Evolutionary conservation across 1,140 invertebrate species (phyloP), one percentile per base, ranked within the genome.

Genomic region (Meloidogyne chitwoodi): DNA sequence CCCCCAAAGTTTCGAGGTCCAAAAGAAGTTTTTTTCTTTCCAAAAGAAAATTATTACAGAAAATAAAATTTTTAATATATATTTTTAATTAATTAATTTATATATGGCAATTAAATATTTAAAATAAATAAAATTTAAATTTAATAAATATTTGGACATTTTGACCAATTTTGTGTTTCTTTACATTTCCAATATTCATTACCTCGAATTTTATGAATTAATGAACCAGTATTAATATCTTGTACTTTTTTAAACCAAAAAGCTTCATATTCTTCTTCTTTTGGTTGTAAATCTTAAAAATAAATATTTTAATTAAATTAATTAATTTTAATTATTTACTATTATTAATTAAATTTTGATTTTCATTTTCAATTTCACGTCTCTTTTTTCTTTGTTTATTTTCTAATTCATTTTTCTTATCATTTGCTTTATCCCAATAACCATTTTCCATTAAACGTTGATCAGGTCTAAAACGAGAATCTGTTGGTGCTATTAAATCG

Each of bases 381-480:
- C 89, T 75, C 16, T 81, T 82, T 8, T 83, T 81, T 68, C 90
- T 90, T 89, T 99, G 96, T 88, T 98, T 97, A 85, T 99, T 95
- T 88, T 99, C 96, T 1, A 99, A 89, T 64, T 92, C 83, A 19
- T 89, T 87, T 89, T 99, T 99, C 93, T 75, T 92, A 19, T 90
- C 88, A 89, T 99, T 99, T 38, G 96, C 96, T 82, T 95, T 94
- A 83, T 99, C 94, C 95, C 96, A 99, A 22, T 90, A 85, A 10
- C 94, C 95, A 74, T 95, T 91, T 88, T 99, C 97, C 96, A 99
- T 99, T 63, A 97, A 90, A 65, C 95, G 91, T 89, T 98, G 95
- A 91, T 99, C 96, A 63, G 96, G 95, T 76, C 96, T 90, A 26
- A 91, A 88, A n/a, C 96, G 91, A 22, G 92, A 93, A 90, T 99